Conservation (phyloP, 2,113 vertebrate species). For the Helogale parvula region DNA sequence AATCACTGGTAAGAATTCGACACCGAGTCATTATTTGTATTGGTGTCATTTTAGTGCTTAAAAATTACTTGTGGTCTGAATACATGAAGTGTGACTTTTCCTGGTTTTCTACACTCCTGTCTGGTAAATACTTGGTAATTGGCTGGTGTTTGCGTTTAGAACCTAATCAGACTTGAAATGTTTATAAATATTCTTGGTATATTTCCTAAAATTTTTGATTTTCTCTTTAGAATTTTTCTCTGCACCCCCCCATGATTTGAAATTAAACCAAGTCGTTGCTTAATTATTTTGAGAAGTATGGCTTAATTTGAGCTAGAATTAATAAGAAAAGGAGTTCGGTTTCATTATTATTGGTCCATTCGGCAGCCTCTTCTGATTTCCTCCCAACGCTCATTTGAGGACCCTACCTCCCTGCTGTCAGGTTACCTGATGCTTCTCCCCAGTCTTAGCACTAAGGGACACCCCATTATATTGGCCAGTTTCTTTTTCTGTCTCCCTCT, state of each 20-base stretch:
- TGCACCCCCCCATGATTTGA: background rate
- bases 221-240: background rate
- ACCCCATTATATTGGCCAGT: background rate
- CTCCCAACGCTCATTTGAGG: background rate
- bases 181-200: slow-evolving; percentile 14
- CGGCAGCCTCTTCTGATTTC: background rate
- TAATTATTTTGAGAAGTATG: background rate
- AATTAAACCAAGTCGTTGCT: slow-evolving; percentile 31
- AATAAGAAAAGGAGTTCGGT: background rate
- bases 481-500: background rate
- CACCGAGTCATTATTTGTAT: background rate
- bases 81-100: background rate
- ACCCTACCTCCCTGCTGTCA: no score
- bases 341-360: background rate
- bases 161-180: background rate
- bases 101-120: background rate
- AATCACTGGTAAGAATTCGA: slow-evolving; percentile 90
- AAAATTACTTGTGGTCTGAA: background rate
- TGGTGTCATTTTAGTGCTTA: background rate
- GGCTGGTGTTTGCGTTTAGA: slow-evolving; percentile 26
- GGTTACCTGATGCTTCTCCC: background rate
- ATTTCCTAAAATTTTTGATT: background rate
- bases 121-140: background rate
- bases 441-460: background rate
- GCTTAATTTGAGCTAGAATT: background rate